Base-by-base conservation (phyloP, 2,113 vertebrate species). In the Bettongia penicillata region DNA sequence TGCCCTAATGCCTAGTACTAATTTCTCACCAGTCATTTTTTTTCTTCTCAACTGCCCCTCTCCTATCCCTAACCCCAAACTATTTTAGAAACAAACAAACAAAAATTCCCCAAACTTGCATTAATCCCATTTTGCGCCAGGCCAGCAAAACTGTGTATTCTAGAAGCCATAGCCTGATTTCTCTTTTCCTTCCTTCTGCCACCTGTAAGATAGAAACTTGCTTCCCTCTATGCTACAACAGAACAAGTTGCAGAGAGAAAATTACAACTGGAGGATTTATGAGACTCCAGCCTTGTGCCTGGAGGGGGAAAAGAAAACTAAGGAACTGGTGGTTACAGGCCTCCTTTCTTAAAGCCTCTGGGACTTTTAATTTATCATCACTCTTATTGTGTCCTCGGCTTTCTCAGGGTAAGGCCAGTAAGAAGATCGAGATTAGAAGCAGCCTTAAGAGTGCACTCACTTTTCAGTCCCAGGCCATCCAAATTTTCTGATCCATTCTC, bases 101-200 rank as follows among this genome's bases (percentile, higher is more conserved):
- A 61, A 61, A 31, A 61, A 31, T 31, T 22, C 16, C 37, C 68
- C 68, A n/a, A 43, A 84, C 68, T 43, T 48, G 48, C 37, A n/a
- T 96, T 93, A 84, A 96, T 94, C 93, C 68, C 23, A 94, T 51
- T 28, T 92, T 96, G 96, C 95, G 91, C 91, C 94, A 95, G 91
- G 92, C 43, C 51, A 94, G 95, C 96, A 92, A 94, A 97, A 50
- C 14, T n/a, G 91, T 94, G 26, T 53, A 51, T 61, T 93, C 53
- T 77, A 94, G 89, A 94, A 93, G 31, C 37, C 26, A 91, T 92
- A 47, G 24, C 94, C 49, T 68, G 51, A 89, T 91, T 91, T 97
- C 31, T 93, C 92, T 97, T 92, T 49, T 53, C 92, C 53, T 97
- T 95, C 93, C 52, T 28, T n/a, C 37, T 68, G 90, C 91, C 57